Evolutionary conservation across 2,797 vertebrate genomes (phyloP).

Genomic region (Paratrypauchen microcephalus): DNA sequence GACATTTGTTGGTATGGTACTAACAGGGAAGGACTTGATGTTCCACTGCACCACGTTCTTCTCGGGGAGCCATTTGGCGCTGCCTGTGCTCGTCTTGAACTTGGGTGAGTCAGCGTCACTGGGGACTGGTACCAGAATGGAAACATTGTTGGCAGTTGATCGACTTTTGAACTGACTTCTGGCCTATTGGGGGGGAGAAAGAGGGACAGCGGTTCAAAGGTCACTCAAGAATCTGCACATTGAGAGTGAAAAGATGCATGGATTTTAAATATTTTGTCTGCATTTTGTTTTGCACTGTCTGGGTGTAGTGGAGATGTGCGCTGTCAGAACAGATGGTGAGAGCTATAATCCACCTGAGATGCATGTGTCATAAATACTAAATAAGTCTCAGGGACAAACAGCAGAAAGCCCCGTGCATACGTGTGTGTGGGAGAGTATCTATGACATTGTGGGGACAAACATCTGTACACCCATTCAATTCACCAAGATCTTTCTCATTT

Average conservation of each 20-base stretch:
- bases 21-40: conserved; percentile 84
- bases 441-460: conserved; percentile 7
- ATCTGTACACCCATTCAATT: conserved; percentile 21
- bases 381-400: conserved; percentile 14
- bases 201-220: conserved; percentile 34
- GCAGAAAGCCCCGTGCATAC: conserved; percentile 7
- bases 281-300: conserved; percentile 10
- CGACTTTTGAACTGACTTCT: conserved; percentile 83
- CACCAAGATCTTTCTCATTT: not conserved
- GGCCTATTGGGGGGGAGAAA: conserved; percentile 64
- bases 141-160: conserved; percentile 83
- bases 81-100: conserved; percentile 83
- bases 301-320: conserved; percentile 20
- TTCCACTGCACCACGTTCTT: conserved; percentile 81
- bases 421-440: conserved; percentile 3
- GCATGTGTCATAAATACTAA: conserved; percentile 40
- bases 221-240: conserved; percentile 6
- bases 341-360: conserved; percentile 25
- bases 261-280: conserved; percentile 5
- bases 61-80: conserved; percentile 82
- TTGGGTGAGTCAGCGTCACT: conserved; percentile 84
- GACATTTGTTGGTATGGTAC: conserved; percentile 35
- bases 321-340: conserved; percentile 41
- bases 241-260: conserved; percentile 13
- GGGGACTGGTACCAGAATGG: conserved; percentile 82